phyloP scores from a whole-genome alignment of 2,797 vertebrate genomes.

The Bovichtus diacanthus region DNA sequence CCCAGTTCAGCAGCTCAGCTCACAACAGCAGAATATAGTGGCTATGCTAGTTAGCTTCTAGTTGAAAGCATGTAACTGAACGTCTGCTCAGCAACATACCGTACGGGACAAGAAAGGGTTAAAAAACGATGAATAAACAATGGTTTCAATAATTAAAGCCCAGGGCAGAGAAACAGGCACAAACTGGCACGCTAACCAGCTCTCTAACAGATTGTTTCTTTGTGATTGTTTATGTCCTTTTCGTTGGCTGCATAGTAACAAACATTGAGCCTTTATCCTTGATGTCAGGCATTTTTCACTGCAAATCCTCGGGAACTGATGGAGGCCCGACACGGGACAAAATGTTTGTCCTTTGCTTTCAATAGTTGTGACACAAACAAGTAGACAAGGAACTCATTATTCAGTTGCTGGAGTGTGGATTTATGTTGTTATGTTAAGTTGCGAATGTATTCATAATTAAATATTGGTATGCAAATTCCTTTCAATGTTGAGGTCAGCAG shows the following conservation, averaged over 20 bases:
- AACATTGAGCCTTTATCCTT: constrained; percentile 32
- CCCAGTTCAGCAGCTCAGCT: constrained; percentile 4
- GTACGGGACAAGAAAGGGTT: constrained; percentile 28
- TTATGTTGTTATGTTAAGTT: constrained; percentile 6
- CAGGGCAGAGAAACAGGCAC: constrained; percentile 32
- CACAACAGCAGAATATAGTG: constrained; percentile 6
- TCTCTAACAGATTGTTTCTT: constrained; percentile 27
- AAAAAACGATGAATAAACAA: constrained; percentile 65
- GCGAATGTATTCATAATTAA: neutral
- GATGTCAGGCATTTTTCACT: constrained; percentile 20
- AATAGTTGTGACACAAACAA: constrained; percentile 25
- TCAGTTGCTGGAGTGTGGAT: neutral
- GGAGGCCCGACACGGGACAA: constrained; percentile 9
- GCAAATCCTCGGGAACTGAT: constrained; percentile 9
- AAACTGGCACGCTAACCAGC: constrained; percentile 43
- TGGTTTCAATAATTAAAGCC: constrained; percentile 62
- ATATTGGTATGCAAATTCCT: constrained; percentile 4
- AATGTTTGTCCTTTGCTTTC: constrained; percentile 1
- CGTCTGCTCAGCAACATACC: neutral
- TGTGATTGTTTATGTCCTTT: constrained; percentile 35
- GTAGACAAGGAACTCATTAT: neutral
- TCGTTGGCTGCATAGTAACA: constrained; percentile 28
- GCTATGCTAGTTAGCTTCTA: neutral
- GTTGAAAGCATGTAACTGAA: constrained; percentile 9
- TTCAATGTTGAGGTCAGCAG: neutral